Evolutionary conservation across 2,113 vertebrate species (phyloP).

Genomic region (Hippolais icterina): DNA sequence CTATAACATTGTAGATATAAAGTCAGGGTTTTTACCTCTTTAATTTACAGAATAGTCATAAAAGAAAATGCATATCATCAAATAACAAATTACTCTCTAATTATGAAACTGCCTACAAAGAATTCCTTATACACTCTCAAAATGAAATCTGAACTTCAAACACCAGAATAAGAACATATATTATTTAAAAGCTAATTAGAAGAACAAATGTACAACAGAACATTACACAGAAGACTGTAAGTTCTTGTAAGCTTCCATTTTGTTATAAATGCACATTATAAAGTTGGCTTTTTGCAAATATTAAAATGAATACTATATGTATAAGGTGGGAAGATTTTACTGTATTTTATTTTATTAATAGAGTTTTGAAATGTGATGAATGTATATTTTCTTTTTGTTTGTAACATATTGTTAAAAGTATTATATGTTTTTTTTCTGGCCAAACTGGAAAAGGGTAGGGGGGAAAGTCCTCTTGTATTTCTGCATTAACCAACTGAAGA

Average conservation of each 20-base stretch:
- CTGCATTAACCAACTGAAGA: too few species aligned
- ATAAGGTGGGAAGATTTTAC: too few species aligned
- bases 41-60: background rate
- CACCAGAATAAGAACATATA: background rate
- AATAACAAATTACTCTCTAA: slow-evolving; percentile 20
- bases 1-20: background rate
- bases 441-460: too few species aligned
- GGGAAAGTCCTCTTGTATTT: too few species aligned
- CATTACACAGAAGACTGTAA: background rate
- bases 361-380: too few species aligned
- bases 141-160: slow-evolving; percentile 40
- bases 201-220: background rate
- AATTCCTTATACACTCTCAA: background rate
- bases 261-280: too few species aligned
- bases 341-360: too few species aligned
- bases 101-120: slow-evolving; percentile 8
- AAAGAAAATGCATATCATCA: background rate
- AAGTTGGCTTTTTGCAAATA: too few species aligned
- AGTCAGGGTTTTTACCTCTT: background rate
- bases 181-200: background rate
- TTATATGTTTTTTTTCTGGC: too few species aligned
- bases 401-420: too few species aligned
- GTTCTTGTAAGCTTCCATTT: background rate
- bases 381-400: too few species aligned
- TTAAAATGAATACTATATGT: too few species aligned